These are phyloP conservation scores for Onychostruthus taczanowskii DNA, from an alignment of 2,113 vertebrate species.

Conservation along the genomic window DNA sequence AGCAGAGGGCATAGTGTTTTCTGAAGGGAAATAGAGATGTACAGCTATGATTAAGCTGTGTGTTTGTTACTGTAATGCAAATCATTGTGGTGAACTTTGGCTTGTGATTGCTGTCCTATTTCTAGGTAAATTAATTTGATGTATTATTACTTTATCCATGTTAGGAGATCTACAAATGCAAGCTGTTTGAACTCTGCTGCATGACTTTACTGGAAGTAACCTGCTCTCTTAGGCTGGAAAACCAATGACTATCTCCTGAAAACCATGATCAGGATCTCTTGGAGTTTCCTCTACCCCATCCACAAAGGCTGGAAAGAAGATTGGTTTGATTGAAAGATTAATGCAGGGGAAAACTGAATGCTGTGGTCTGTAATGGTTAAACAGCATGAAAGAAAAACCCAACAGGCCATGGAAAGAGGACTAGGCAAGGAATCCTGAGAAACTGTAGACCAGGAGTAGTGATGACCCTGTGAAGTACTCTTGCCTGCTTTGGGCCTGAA, in stretches of 20 bases:
- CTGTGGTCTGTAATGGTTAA: neutral
- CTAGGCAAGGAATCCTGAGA: neutral
- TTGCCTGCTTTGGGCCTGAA: neutral
- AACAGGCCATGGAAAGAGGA: neutral
- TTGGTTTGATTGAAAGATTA: neutral
- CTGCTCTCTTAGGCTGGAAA: neutral
- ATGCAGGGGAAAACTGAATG: neutral
- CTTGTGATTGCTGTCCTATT: neutral
- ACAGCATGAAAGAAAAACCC: neutral
- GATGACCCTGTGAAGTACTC: neutral
- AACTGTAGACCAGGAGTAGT: neutral
- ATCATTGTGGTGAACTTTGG: neutral
- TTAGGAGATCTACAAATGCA: neutral
- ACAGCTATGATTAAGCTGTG: neutral
- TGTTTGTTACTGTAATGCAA: neutral
- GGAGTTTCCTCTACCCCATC: neutral
- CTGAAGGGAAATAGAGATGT: neutral
- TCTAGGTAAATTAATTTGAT: constrained; percentile 8
- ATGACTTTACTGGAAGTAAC: neutral
- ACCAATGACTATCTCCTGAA: neutral
- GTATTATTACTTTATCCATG: neutral
- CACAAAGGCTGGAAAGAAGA: neutral
- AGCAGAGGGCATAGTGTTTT: neutral
- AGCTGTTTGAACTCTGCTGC: neutral
- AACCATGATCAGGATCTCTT: neutral